phyloP scores from a whole-genome alignment of 1,140 invertebrate species.

The Homarus americanus region DNA sequence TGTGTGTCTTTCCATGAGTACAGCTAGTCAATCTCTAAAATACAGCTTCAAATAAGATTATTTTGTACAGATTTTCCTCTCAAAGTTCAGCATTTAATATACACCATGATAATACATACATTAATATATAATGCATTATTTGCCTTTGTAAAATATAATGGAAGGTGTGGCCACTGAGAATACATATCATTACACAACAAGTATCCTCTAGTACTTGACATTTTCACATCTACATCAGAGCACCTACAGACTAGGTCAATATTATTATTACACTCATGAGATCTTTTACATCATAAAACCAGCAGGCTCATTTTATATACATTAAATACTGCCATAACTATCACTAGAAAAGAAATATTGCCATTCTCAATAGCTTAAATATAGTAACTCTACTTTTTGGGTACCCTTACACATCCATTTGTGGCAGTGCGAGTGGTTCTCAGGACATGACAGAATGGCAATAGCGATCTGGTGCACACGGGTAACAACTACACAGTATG shows the following conservation, averaged over 20 bases:
- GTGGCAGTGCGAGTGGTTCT: constrained; percentile 12
- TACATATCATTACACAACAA: constrained; percentile 1
- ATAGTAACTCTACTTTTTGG: constrained; percentile 9
- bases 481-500: not conserved
- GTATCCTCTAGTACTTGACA: constrained; percentile 11
- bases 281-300: constrained; percentile 15
- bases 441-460: not conserved
- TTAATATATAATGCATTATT: constrained; percentile 8
- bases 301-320: constrained; percentile 18
- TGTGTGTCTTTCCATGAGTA: constrained; percentile 15
- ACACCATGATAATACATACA: not conserved
- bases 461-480: not conserved
- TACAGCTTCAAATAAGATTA: constrained; percentile 16
- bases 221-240: constrained; percentile 15
- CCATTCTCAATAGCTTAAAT: not conserved
- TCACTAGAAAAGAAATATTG: not conserved
- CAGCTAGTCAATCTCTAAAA: constrained; percentile 4
- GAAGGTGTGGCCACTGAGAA: constrained; percentile 12
- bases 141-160: not conserved
- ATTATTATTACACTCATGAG: constrained; percentile 5
- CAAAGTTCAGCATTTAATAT: not conserved
- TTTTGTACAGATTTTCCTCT: constrained; percentile 18
- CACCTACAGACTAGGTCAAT: constrained; percentile 17
- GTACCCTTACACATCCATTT: constrained; percentile 14
- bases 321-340: constrained; percentile 10